phyloP scores from a whole-genome alignment of 2,113 vertebrate genomes.

The Podocnemis expansa region DNA sequence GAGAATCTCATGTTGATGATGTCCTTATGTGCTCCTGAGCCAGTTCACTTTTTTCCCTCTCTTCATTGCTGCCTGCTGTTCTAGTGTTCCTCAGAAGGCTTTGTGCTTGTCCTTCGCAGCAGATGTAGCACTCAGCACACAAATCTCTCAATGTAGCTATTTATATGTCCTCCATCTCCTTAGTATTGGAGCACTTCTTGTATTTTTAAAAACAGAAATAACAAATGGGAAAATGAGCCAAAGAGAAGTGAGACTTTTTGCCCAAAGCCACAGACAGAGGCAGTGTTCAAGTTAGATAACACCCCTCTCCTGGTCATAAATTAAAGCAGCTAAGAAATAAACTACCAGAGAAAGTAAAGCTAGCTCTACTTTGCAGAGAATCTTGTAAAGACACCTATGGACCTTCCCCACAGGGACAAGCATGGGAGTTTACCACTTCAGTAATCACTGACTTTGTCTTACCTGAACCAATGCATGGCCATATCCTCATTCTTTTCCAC shows the following conservation, averaged over 20 bases:
- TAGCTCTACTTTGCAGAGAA: neutral
- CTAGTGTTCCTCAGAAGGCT: neutral
- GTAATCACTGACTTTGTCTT: neutral
- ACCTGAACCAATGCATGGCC: constrained; percentile 77
- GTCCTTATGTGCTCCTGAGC: neutral
- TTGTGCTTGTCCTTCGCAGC: neutral
- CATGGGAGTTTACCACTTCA: neutral
- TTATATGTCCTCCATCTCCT: neutral
- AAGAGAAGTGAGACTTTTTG: neutral
- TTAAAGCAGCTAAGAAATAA: neutral
- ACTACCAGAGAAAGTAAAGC: rapidly evolving
- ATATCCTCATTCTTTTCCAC: constrained; percentile 64
- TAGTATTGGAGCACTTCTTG: neutral
- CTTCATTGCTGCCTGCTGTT: neutral
- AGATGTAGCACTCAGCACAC: neutral
- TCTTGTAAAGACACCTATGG: neutral
- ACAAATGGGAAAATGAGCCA: neutral
- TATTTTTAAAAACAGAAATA: neutral
- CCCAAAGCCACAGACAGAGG: neutral
- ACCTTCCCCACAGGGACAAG: neutral
- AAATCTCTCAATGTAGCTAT: rapidly evolving
- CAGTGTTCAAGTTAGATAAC: neutral
- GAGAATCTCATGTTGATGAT: neutral
- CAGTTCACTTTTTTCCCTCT: neutral
- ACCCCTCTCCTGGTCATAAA: neutral